Conservation (phyloP, 1,140 invertebrate species). For the Trichonephila clavata region DNA sequence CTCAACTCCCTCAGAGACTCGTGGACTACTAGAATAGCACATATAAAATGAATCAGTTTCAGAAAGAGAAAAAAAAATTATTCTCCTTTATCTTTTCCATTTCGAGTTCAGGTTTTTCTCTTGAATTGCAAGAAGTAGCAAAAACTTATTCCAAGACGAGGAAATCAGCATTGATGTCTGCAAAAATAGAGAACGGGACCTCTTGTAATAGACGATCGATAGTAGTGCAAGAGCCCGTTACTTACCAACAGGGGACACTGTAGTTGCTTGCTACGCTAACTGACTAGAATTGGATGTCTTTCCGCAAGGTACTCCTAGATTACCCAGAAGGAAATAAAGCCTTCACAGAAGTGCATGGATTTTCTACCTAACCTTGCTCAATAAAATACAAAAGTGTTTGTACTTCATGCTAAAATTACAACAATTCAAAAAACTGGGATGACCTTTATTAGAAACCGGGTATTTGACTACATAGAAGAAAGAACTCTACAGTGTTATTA, state of each 20-base stretch:
- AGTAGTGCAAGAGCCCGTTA: slow-evolving; percentile 49
- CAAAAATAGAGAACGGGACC: slow-evolving; percentile 43
- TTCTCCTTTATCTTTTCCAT: slow-evolving; percentile 69
- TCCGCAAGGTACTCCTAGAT: slow-evolving; percentile 43
- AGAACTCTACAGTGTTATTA: not conserved
- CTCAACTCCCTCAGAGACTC: slow-evolving; percentile 40
- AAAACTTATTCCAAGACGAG: slow-evolving; percentile 60
- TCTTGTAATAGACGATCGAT: slow-evolving; percentile 68
- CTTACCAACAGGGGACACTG: slow-evolving; percentile 64
- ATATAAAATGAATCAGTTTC: slow-evolving; percentile 59
- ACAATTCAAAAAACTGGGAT: not conserved
- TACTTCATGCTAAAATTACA: not conserved
- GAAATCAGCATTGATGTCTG: slow-evolving; percentile 64
- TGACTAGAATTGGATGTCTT: slow-evolving; percentile 66
- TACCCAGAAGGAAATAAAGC: slow-evolving; percentile 45
- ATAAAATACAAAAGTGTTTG: slow-evolving; percentile 30
- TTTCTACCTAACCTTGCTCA: slow-evolving; percentile 32
- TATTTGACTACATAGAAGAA: not conserved
- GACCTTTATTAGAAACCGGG: not conserved
- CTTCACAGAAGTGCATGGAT: not conserved
- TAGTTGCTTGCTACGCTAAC: slow-evolving; percentile 48
- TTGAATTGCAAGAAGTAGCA: slow-evolving; percentile 54
- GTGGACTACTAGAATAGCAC: slow-evolving; percentile 5
- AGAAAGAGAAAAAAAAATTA: not conserved
- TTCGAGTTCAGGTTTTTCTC: slow-evolving; percentile 49